phyloP scores from a whole-genome alignment of 2,888 invertebrate species.

The Pediacus dermestoides region DNA sequence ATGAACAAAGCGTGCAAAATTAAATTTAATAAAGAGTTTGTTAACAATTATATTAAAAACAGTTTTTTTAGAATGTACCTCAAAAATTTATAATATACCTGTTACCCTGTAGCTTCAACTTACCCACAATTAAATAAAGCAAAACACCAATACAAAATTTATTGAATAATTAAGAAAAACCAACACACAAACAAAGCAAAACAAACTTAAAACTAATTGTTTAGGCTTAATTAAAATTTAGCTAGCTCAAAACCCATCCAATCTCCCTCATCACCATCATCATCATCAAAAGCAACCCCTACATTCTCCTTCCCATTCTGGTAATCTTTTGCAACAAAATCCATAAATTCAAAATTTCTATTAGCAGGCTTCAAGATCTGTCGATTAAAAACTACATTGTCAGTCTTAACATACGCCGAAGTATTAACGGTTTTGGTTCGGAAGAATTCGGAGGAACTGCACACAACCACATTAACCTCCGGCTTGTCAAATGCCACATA shows the following conservation, averaged over 20 bases:
- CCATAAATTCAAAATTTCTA: too few relatives aligned
- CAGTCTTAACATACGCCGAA: constrained; percentile 32
- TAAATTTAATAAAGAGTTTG: too few relatives aligned
- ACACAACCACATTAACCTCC: constrained; percentile 34
- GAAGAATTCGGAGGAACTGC: constrained; percentile 37
- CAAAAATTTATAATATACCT: too few relatives aligned
- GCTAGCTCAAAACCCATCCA: constrained; percentile 48
- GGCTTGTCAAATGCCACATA: constrained; percentile 33
- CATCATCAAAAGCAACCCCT: constrained; percentile 27
- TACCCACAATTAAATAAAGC: constrained; percentile 11
- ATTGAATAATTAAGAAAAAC: constrained; percentile 7
- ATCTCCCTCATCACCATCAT: constrained; percentile 37
- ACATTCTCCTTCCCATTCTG: constrained; percentile 25
- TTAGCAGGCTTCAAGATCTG: constrained; percentile 2
- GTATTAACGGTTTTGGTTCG: constrained; percentile 32
- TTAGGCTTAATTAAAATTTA: constrained; percentile 39
- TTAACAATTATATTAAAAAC: too few relatives aligned
- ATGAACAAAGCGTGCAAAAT: too few relatives aligned
- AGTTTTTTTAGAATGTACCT: too few relatives aligned
- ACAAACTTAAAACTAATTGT: constrained; percentile 19
- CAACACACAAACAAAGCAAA: constrained; percentile 18
- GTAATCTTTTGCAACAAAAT: constrained; percentile 9
- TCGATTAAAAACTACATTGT: constrained; percentile 30
- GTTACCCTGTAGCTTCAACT: too few relatives aligned
- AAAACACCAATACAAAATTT: constrained; percentile 9